phyloP scores from a whole-genome alignment of 1,140 invertebrate species.

The Anoplophora glabripennis region DNA sequence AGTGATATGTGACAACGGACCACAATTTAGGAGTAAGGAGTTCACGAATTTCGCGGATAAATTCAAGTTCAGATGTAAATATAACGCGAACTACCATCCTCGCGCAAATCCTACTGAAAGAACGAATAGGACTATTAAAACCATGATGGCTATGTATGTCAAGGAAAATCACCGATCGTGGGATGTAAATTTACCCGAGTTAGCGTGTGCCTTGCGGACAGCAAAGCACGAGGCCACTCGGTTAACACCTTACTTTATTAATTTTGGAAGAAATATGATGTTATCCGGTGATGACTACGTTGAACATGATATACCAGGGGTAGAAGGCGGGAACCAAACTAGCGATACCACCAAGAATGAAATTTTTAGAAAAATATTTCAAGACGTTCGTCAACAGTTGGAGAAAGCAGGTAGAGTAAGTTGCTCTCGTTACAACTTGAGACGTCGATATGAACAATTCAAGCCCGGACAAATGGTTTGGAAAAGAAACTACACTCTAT shows the following conservation, averaged over 20 bases:
- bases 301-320: neutral
- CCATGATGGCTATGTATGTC: conserved; percentile 22
- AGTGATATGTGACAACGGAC: conserved; percentile 8
- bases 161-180: conserved; percentile 22
- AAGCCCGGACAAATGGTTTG: too few relatives aligned
- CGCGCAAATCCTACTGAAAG: conserved; percentile 29
- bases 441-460: too few relatives aligned
- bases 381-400: too few relatives aligned
- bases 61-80: conserved; percentile 15
- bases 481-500: too few relatives aligned
- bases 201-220: conserved; percentile 24
- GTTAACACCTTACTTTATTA: conserved; percentile 33
- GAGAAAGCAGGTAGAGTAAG: too few relatives aligned
- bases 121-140: conserved; percentile 28
- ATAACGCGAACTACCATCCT: conserved; percentile 29
- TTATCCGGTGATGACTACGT: conserved; percentile 6
- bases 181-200: conserved; percentile 17
- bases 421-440: too few relatives aligned
- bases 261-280: conserved; percentile 23
- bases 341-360: too few relatives aligned
- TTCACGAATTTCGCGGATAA: conserved; percentile 9
- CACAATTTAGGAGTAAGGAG: conserved; percentile 1
- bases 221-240: conserved; percentile 18
- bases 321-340: too few relatives aligned
- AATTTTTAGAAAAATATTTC: too few relatives aligned